These are phyloP conservation scores for Sitophilus oryzae DNA, from an alignment of 1,140 invertebrate genomes.

Conservation along the genomic window DNA sequence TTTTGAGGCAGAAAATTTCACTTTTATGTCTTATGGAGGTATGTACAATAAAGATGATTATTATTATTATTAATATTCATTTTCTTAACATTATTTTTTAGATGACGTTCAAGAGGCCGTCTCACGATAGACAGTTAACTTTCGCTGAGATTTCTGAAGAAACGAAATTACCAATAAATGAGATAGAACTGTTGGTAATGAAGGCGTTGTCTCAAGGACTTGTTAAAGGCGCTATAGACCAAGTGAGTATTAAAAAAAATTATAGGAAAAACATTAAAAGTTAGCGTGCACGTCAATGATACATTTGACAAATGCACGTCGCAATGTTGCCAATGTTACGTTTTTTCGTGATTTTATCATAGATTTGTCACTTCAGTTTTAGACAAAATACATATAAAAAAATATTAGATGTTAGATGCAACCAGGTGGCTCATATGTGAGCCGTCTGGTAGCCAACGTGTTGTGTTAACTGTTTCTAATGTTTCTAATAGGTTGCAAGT, in stretches of 20 bases:
- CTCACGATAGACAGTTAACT: conserved; percentile 70
- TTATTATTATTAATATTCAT: neutral
- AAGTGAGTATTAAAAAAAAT: conserved; percentile 55
- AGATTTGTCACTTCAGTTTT: too few relatives aligned
- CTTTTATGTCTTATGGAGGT: conserved; percentile 96
- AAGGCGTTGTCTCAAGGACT: conserved; percentile 94
- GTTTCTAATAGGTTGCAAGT: conserved; percentile 40
- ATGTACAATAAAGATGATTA: conserved; percentile 21
- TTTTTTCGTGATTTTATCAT: neutral
- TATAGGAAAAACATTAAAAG: too few relatives aligned
- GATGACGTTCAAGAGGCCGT: conserved; percentile 71
- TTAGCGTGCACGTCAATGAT: too few relatives aligned
- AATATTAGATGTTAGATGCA: too few relatives aligned
- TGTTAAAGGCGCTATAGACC: conserved; percentile 92
- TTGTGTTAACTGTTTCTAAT: neutral
- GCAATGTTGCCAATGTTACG: too few relatives aligned
- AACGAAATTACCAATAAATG: conserved; percentile 71
- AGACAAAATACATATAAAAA: too few relatives aligned
- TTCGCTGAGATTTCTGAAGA: conserved; percentile 88
- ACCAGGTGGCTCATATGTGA: too few relatives aligned
- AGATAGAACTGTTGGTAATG: conserved; percentile 96
- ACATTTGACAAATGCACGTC: too few relatives aligned
- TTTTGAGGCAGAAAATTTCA: conserved; percentile 87
- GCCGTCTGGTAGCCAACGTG: too few relatives aligned
- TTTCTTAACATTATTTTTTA: conserved; percentile 28